Evolutionary conservation across 2,797 vertebrate species (phyloP).

Genomic region (Lithobates sylvaticus): DNA sequence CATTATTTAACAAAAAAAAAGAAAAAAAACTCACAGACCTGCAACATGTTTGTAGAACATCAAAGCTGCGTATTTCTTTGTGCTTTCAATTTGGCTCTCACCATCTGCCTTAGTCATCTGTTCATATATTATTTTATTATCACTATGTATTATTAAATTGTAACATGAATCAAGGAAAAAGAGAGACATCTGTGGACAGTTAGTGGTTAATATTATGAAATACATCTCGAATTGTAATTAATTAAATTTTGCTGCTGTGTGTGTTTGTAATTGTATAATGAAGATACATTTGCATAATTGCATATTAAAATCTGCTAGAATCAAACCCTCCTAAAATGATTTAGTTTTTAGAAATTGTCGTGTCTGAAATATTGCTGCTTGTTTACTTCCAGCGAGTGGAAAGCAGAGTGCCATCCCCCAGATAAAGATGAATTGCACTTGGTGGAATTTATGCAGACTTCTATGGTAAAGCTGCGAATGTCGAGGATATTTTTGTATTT

Average conservation of each 20-base stretch:
- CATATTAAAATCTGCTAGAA: slow-evolving; percentile 69
- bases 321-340: slow-evolving; percentile 70
- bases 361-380: slow-evolving; percentile 66
- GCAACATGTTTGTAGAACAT: slow-evolving; percentile 66
- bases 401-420: neutral
- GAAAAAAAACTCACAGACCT: slow-evolving; percentile 69
- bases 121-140: slow-evolving; percentile 71
- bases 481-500: too few relatives aligned
- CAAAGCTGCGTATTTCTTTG: slow-evolving; percentile 70
- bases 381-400: slow-evolving; percentile 50
- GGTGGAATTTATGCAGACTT: too few relatives aligned
- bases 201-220: slow-evolving; percentile 68
- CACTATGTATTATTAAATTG: slow-evolving; percentile 70
- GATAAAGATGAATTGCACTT: neutral
- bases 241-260: slow-evolving; percentile 73
- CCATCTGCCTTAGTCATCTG: slow-evolving; percentile 78
- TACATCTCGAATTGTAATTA: slow-evolving; percentile 71
- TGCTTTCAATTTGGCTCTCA: slow-evolving; percentile 72
- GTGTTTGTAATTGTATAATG: slow-evolving; percentile 75
- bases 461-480: too few relatives aligned
- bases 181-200: slow-evolving; percentile 66
- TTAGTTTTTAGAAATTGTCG: slow-evolving; percentile 66
- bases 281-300: slow-evolving; percentile 74
- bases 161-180: slow-evolving; percentile 68
- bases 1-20: slow-evolving; percentile 66